Evolutionary conservation across 1,140 invertebrate species (phyloP).

Genomic region (Pomacea maculata): DNA sequence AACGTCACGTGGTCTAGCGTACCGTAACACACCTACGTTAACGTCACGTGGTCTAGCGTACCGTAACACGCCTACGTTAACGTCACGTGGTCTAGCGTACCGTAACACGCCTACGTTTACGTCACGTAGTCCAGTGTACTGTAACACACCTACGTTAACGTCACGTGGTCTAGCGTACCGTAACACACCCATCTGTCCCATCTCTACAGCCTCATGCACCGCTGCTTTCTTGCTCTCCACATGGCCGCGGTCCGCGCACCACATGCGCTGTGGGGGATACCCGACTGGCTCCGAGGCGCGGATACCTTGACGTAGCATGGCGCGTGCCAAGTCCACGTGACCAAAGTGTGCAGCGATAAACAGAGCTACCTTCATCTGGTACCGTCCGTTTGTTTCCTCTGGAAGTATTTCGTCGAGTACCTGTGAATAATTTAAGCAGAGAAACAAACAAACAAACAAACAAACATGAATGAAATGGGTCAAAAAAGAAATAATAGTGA

Average conservation of each 20-base stretch:
- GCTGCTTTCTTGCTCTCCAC: conserved; percentile 56
- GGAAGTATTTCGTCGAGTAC: conserved; percentile 45
- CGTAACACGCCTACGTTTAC: no score
- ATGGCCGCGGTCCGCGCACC: conserved; percentile 55
- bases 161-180: neutral
- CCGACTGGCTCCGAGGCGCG: conserved; percentile 58
- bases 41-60: no score
- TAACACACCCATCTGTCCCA: conserved; percentile 59
- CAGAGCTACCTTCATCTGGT: conserved; percentile 62
- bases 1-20: no score
- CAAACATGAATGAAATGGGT: neutral
- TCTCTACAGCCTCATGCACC: conserved; percentile 60
- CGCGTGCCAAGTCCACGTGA: conserved; percentile 59
- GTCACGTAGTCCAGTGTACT: no score
- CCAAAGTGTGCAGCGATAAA: conserved; percentile 63
- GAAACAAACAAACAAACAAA: neutral
- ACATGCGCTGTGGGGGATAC: conserved; percentile 58
- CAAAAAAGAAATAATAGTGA: neutral
- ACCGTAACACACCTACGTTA: no score
- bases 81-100: no score
- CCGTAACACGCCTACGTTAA: no score
- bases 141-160: no score
- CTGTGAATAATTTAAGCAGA: conserved; percentile 9
- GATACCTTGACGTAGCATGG: conserved; percentile 51
- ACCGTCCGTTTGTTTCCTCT: conserved; percentile 57